Conservation (phyloP, 2,888 invertebrate species). For the Tinea trinotella region DNA sequence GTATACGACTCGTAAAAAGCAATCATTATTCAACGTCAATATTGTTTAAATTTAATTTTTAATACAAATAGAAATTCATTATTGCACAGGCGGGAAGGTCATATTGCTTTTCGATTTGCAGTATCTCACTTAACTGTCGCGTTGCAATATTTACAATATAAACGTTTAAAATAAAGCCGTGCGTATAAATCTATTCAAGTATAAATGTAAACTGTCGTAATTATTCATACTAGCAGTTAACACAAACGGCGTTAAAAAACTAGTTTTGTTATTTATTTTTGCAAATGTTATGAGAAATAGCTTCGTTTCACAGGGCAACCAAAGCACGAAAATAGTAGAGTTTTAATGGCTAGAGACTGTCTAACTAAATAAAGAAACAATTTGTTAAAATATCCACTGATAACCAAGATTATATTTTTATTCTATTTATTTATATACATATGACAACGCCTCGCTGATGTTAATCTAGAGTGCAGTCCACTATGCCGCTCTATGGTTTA, state of each 20-base stretch:
- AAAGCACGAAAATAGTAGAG: no score
- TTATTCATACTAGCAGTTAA: not conserved
- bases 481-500: no score
- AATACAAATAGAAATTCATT: not conserved
- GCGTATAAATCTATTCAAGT: not conserved
- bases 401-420: no score
- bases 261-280: constrained; percentile 12
- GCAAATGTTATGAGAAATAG: not conserved
- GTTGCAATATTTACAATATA: constrained; percentile 1
- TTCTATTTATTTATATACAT: no score
- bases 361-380: no score
- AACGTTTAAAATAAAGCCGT: not conserved
- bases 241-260: not conserved
- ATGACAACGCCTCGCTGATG: no score
- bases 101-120: not conserved
- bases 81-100: not conserved
- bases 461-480: no score
- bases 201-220: constrained; percentile 2
- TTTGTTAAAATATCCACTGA: no score
- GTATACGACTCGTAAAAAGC: not conserved
- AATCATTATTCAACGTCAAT: not conserved
- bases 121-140: constrained; percentile 1
- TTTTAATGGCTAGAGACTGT: no score
- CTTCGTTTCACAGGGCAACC: no score
- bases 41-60: no score